phyloP scores from a whole-genome alignment of 2,888 invertebrate species.

The Molorchus minor region DNA sequence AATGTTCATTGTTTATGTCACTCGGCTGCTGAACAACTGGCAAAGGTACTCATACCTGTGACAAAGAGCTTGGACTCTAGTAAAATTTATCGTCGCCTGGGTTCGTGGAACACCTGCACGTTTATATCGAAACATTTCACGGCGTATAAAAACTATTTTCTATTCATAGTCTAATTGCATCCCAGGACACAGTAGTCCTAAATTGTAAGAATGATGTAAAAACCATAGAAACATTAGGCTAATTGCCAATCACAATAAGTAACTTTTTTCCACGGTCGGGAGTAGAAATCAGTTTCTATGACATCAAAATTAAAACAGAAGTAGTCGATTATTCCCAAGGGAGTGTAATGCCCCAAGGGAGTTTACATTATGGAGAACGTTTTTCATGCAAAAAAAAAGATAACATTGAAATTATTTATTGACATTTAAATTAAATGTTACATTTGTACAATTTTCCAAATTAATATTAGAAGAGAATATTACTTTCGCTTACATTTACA shows the following conservation, averaged over 20 bases:
- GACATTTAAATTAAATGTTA: too few species aligned
- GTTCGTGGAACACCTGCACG: slow-evolving; percentile 29
- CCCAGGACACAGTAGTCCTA: background rate
- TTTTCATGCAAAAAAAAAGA: too few species aligned
- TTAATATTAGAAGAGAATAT: too few species aligned
- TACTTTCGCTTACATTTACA: too few species aligned
- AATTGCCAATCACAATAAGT: background rate
- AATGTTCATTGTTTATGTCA: slow-evolving; percentile 16
- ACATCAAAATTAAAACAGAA: too few species aligned
- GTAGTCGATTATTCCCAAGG: too few species aligned
- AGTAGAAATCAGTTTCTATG: background rate
- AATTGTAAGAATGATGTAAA: background rate
- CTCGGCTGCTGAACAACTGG: slow-evolving; percentile 16
- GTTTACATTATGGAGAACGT: too few species aligned
- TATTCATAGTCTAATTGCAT: slow-evolving; percentile 2
- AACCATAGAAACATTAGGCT: background rate
- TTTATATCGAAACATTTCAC: slow-evolving; percentile 28
- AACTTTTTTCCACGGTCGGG: background rate
- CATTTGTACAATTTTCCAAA: too few species aligned
- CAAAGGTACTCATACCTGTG: background rate
- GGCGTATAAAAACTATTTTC: slow-evolving; percentile 2
- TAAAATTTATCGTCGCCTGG: slow-evolving; percentile 20
- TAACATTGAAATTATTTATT: too few species aligned
- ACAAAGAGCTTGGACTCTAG: slow-evolving; percentile 17
- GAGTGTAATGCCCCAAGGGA: too few species aligned